Base-by-base conservation (phyloP, 2,888 invertebrate genomes). In the Aricia artaxerxes region DNA sequence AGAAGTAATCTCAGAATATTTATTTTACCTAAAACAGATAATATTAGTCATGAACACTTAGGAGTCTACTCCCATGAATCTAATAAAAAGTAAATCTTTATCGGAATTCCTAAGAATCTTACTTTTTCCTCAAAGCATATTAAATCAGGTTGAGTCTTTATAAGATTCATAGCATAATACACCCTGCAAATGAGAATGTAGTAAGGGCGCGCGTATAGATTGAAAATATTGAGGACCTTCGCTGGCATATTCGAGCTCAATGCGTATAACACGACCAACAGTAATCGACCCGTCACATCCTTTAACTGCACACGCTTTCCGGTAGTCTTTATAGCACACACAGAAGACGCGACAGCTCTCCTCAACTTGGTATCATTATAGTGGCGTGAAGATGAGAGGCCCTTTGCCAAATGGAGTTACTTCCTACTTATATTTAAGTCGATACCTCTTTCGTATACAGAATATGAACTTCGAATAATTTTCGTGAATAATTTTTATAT, bases 331-430 rank as follows among this genome's bases (percentile, higher is more conserved):
- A 86, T 86, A 86, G 85, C 85, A 86, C 24, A 90, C 90, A 88
- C 85, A 85, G 85, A 89, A 85, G 87, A 85, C 84, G 87, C 81
- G 88, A 88, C 80, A 85, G 93, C 84, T 92, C 93, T 87, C 83
- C 81, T 84, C 83, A 88, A 85, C 86, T 87, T 92, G 92, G 93
- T 87, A 88, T 87, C 89, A 88, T 88, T 88, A 88, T 88, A 87
- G 87, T 83, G 88, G 88, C 89, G 88, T 87, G 88, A 89, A 91
- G 88, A 90, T 87, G 90, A 93, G 92, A 92, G 93, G 90, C 92
- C 92, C 93, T 93, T 92, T 90, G 88, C 91, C 87, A 92, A 93
- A 93, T 93, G 92, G 93, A 92, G 94, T 93, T 93, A 93, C 93
- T 91, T 92, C 90, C 90, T 92, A 93, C 93, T 93, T 93, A 93